phyloP scores from a whole-genome alignment of 2,113 vertebrate genomes.

The Vidua chalybeata region DNA sequence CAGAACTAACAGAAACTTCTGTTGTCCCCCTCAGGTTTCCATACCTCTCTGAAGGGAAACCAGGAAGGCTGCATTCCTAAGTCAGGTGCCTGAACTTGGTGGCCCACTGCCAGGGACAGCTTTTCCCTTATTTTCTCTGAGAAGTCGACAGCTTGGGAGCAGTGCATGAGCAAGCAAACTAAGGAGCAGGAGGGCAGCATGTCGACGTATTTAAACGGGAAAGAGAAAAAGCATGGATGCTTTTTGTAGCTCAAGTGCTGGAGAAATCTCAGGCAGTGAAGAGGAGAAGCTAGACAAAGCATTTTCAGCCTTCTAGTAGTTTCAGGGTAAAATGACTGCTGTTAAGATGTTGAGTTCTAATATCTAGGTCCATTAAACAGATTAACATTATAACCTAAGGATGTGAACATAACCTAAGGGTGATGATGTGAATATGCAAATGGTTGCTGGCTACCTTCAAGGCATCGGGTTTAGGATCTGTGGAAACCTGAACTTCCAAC shows the following conservation, averaged over 20 bases:
- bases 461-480: background rate
- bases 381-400: background rate
- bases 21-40: background rate
- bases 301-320: background rate
- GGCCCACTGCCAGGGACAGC: background rate
- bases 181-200: background rate
- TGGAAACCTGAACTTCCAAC: background rate
- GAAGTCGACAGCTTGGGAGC: background rate
- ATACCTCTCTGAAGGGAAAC: rapidly evolving
- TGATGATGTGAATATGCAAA: background rate
- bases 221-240: background rate
- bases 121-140: background rate
- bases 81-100: background rate
- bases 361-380: background rate
- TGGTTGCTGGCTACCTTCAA: background rate
- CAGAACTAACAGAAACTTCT: background rate
- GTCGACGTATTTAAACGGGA: background rate
- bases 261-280: background rate
- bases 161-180: background rate
- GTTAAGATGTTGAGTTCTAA: background rate
- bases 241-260: background rate
- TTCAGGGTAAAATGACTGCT: background rate
- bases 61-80: background rate
- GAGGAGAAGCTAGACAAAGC: background rate
- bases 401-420: background rate